Conservation (phyloP, 1,140 invertebrate species). For the Chelonus insularis region DNA sequence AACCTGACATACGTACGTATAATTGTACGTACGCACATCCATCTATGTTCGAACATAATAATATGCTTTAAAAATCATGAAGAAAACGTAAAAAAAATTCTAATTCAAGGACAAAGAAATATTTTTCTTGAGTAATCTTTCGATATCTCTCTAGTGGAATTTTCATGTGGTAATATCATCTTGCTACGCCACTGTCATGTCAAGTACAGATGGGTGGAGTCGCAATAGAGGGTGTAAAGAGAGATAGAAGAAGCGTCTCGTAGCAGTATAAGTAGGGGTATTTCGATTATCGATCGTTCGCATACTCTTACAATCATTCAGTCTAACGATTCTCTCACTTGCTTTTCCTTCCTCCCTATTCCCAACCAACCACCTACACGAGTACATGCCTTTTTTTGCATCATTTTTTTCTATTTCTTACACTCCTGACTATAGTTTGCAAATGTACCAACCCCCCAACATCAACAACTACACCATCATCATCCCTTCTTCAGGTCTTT, state of each 20-base stretch:
- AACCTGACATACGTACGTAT: too few relatives aligned
- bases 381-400: background rate
- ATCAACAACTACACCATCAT: conserved; percentile 17
- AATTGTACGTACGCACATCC: too few relatives aligned
- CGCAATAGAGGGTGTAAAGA: conserved; percentile 24
- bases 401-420: background rate
- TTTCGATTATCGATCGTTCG: conserved; percentile 57
- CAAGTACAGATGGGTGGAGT: conserved; percentile 14
- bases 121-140: too few relatives aligned
- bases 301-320: conserved; percentile 49
- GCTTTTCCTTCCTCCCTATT: conserved; percentile 18
- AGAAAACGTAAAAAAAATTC: too few relatives aligned
- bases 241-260: conserved; percentile 27
- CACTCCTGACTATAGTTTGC: background rate
- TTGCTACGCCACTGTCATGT: conserved; percentile 44
- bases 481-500: background rate
- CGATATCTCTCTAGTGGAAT: too few relatives aligned
- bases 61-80: too few relatives aligned
- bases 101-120: too few relatives aligned
- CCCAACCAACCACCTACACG: background rate
- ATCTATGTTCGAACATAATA: too few relatives aligned
- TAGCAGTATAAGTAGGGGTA: conserved; percentile 29
- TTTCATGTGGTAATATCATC: background rate
- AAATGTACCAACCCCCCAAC: conserved; percentile 15
- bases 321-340: conserved; percentile 26